phyloP scores from a whole-genome alignment of 1,140 invertebrate genomes.

The Papilio glaucus region DNA sequence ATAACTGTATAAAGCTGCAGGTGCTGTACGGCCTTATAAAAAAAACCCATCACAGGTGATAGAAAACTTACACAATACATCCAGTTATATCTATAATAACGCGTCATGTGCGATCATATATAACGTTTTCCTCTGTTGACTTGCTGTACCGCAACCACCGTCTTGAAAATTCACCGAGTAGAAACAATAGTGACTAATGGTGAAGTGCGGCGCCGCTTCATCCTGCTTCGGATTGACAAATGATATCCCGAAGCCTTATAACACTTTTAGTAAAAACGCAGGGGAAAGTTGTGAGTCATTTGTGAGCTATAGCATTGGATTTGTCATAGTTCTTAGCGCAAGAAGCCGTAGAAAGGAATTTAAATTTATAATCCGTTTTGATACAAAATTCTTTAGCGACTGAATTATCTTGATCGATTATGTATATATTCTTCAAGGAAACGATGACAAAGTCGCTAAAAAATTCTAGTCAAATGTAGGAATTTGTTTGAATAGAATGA shows the following conservation, averaged over 20 bases:
- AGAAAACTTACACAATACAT: no score
- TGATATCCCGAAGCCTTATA: constrained; percentile 38
- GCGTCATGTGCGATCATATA: no score
- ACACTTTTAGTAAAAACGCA: constrained; percentile 31
- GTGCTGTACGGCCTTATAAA: no score
- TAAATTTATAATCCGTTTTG: constrained; percentile 21
- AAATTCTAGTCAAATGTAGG: constrained; percentile 25
- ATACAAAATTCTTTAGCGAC: constrained; percentile 36
- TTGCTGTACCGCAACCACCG: neutral
- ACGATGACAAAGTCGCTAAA: constrained; percentile 46
- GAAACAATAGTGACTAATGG: constrained; percentile 32
- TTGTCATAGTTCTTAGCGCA: constrained; percentile 37
- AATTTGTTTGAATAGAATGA: neutral
- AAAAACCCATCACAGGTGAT: no score
- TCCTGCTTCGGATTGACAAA: constrained; percentile 35
- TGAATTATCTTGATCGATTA: constrained; percentile 54
- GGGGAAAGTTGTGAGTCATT: constrained; percentile 38
- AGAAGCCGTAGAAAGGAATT: constrained; percentile 35
- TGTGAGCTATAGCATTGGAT: constrained; percentile 31
- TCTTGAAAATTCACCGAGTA: constrained; percentile 10
- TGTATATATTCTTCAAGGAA: constrained; percentile 40
- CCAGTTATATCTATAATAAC: no score
- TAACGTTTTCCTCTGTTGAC: neutral
- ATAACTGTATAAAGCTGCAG: no score
- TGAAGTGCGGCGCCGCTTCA: constrained; percentile 21